Conservation (phyloP, 2,113 vertebrate genomes). For the Hemiscyllium ocellatum region DNA sequence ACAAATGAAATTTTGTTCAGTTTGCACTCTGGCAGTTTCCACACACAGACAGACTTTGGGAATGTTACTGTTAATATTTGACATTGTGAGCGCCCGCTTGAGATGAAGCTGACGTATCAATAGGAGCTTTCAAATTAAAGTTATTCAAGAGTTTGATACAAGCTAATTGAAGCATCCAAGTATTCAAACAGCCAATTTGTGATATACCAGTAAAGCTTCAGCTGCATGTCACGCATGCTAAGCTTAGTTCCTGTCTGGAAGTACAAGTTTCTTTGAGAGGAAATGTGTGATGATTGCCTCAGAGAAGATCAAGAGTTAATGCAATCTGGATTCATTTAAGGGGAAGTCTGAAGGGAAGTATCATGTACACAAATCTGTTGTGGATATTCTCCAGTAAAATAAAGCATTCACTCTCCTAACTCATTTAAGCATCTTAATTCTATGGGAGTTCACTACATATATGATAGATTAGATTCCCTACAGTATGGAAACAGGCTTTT, state of each 20-base stretch:
- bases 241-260: not conserved
- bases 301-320: slow-evolving; percentile 1
- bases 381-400: not conserved
- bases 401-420: not conserved
- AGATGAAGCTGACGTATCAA: not conserved
- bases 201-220: not conserved
- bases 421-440: not conserved
- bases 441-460: not conserved
- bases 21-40: not conserved
- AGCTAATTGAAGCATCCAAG: not conserved
- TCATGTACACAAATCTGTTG: not conserved
- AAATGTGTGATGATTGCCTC: not conserved
- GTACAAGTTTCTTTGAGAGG: not conserved
- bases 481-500: too few species aligned
- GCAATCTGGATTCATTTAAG: not conserved
- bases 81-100: not conserved
- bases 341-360: not conserved
- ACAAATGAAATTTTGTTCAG: not conserved
- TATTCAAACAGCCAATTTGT: not conserved
- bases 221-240: not conserved
- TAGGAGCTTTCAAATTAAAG: not conserved
- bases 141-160: not conserved
- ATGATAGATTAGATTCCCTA: too few species aligned
- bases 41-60: not conserved
- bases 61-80: not conserved